Evolutionary conservation across 1,140 invertebrate genomes (phyloP), one percentile per base, ranked within the genome.

Genomic region (Zophobas morio): DNA sequence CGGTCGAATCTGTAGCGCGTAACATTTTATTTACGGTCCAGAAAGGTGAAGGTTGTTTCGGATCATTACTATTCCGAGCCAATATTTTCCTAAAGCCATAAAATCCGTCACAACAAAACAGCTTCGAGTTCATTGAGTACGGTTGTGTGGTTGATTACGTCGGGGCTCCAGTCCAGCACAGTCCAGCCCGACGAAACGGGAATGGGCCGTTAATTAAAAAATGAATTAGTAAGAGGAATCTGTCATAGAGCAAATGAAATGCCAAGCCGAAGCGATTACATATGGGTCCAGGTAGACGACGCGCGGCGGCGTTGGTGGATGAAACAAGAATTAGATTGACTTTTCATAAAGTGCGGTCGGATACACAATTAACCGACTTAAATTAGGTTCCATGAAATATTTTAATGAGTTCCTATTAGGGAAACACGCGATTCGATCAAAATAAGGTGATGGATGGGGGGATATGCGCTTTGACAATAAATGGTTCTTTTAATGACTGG

Each of bases 221-320:
- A 82, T 84, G 82, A 84, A 84, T 84, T 84, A 84, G 82, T 84
- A 82, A 82, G 78, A 82, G 82, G 82, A 84, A 84, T 84, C 82
- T 84, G 82, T 84, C 82, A 84, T 84, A 84, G 77, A 77, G 77
- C 78, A 84, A 84, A 84, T 84, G 82, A 84, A 84, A 81, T 84
- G 82, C 81, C 82, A 83, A 66, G 76, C 63, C 80, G 71, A 70
- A 79, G 78, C 80, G 78, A 80, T 81, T 81, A 81, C 80, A 82
- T 81, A 82, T 81, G 78, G 79, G 76, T 63, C 56, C 81, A 81
- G 81, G 80, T 81, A 81, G 81, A 81, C 76, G 78, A 73, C 75
- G 70, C 40, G 40, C 54, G 57, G 70, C 54, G 56, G 78, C 76
- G 80, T 81, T 79, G 80, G 80, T 76, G 78, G 77, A 78, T 75